Conservation (phyloP, 30 jellyfish, hydroid and myxozoan genomes). For the Pseudorhiza aurosa region DNA sequence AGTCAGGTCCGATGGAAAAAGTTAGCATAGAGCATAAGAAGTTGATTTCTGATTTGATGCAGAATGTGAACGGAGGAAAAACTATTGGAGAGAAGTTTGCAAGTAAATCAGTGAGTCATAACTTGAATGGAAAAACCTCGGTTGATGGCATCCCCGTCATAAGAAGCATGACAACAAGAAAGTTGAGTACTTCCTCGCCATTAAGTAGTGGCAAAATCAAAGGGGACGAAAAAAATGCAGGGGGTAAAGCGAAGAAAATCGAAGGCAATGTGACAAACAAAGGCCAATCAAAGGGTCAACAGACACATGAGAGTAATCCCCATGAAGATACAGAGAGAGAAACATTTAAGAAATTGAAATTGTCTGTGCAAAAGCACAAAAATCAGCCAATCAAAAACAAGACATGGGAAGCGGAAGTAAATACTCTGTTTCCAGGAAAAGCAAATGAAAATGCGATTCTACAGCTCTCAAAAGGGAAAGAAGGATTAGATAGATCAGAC, state of each 20-base stretch:
- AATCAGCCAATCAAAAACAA: constrained; percentile 23
- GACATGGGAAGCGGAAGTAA: constrained; percentile 76
- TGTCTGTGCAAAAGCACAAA: constrained; percentile 12
- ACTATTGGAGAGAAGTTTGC: constrained; percentile 38
- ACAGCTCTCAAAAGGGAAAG: not conserved
- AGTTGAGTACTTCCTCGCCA: constrained; percentile 20
- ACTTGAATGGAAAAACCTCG: not conserved
- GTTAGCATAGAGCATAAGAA: constrained; percentile 16
- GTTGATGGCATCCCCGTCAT: constrained; percentile 54
- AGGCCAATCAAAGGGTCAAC: not conserved
- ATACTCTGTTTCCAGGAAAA: constrained; percentile 46
- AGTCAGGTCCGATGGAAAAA: not conserved
- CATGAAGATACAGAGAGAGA: constrained; percentile 21
- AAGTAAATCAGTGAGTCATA: not conserved
- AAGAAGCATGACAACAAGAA: constrained; percentile 30
- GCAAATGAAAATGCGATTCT: not conserved
- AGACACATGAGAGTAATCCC: not conserved
- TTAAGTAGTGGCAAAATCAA: not conserved
- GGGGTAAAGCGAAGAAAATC: not conserved
- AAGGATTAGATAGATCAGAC: not conserved
- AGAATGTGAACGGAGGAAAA: constrained; percentile 36
- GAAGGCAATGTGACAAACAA: not conserved
- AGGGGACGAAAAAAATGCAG: not conserved
- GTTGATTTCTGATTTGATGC: constrained; percentile 36
- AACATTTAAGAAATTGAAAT: constrained; percentile 31